These are phyloP conservation scores for Lasaia peninsularis DNA, from an alignment of 1,140 invertebrate species.

Conservation along the genomic window DNA sequence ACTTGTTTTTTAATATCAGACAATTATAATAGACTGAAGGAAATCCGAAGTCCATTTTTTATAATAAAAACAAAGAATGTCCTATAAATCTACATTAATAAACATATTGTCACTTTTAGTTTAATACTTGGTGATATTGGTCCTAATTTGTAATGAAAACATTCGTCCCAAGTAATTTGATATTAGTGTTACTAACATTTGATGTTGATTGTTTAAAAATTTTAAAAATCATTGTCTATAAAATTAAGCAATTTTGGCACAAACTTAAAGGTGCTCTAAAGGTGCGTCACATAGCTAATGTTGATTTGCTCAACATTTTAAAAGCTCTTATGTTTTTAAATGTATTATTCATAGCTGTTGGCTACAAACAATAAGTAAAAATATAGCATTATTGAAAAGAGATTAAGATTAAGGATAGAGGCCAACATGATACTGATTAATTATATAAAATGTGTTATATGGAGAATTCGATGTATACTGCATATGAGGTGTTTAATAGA, in stretches of 20 bases:
- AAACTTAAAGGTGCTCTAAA: slow-evolving; percentile 1
- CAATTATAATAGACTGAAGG: no score
- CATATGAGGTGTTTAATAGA: no score
- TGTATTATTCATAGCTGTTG: no score
- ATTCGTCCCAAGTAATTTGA: slow-evolving; percentile 1
- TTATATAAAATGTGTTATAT: no score
- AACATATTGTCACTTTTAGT: background rate
- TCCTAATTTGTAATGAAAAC: background rate
- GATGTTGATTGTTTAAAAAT: background rate
- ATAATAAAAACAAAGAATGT: background rate
- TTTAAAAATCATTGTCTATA: background rate
- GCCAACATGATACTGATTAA: no score
- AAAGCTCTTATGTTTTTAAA: no score
- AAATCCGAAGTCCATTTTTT: no score
- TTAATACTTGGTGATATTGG: slow-evolving; percentile 1
- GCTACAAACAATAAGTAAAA: no score
- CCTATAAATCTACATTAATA: background rate
- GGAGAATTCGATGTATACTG: no score
- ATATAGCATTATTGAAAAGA: no score
- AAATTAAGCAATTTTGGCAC: background rate
- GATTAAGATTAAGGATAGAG: no score
- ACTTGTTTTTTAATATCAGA: no score
- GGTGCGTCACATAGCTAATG: background rate
- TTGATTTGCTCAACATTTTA: slow-evolving; percentile 3
- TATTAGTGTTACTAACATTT: background rate